A percentile compares a stretch with the other conserved stretches of the same genome.
Conservation (phyloP, 1,140 invertebrate species). For the Proctacanthus coquilletti region DNA sequence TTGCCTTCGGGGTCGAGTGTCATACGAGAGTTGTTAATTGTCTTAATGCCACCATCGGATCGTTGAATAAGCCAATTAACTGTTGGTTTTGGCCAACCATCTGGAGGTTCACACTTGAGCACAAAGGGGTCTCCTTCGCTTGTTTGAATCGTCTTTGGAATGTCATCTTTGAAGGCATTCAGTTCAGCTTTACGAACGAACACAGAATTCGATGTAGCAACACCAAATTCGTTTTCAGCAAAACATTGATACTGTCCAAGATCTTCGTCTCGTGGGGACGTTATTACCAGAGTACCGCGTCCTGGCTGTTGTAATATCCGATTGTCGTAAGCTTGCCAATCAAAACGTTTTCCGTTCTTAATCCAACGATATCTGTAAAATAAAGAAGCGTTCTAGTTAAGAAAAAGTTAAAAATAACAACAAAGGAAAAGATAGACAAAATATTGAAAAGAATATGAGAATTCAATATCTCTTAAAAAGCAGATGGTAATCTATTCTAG, state of each 20-base stretch:
- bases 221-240: slow-evolving; percentile 88
- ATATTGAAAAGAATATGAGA: too few relatives aligned
- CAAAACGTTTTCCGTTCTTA: slow-evolving; percentile 86
- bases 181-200: slow-evolving; percentile 89
- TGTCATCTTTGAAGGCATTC: slow-evolving; percentile 76
- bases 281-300: slow-evolving; percentile 79
- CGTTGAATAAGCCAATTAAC: slow-evolving; percentile 87
- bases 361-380: slow-evolving; percentile 78
- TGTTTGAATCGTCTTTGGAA: slow-evolving; percentile 43
- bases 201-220: slow-evolving; percentile 84
- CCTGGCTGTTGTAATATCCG: slow-evolving; percentile 86
- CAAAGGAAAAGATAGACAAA: too few relatives aligned
- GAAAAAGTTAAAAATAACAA: too few relatives aligned
- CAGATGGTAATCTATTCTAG: too few relatives aligned
- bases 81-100: slow-evolving; percentile 85
- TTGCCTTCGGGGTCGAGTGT: slow-evolving; percentile 87
- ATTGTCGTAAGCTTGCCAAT: slow-evolving; percentile 81
- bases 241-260: slow-evolving; percentile 95
- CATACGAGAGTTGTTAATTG: slow-evolving; percentile 84
- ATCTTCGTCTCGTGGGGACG: slow-evolving; percentile 77
- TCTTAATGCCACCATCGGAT: slow-evolving; percentile 58
- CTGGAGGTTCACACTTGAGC: slow-evolving; percentile 74
- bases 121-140: slow-evolving; percentile 78
- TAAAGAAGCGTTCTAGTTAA: not conserved
- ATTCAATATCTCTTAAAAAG: too few relatives aligned